These are phyloP conservation scores for Ophraella communa DNA, from an alignment of 2,888 invertebrate species.

Conservation along the genomic window DNA sequence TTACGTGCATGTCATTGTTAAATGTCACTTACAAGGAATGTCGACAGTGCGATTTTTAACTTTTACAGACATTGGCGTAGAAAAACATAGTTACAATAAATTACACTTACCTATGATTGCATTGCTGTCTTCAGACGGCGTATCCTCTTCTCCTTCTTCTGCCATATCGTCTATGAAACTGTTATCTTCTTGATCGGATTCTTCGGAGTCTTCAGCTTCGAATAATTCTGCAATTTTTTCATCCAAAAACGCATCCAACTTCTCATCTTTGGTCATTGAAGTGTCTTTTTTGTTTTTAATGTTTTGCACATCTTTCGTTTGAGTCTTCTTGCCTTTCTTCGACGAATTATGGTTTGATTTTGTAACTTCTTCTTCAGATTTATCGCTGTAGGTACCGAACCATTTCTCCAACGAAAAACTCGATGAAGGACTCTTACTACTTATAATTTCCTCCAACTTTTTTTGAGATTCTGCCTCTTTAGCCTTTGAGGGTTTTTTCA, in stretches of 20 bases:
- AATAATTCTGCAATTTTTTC: constrained; percentile 27
- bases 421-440: background rate
- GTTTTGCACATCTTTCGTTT: background rate
- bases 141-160: constrained; percentile 57
- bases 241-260: constrained; percentile 31
- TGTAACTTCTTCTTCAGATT: background rate
- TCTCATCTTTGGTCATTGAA: background rate
- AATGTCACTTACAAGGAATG: too few species aligned
- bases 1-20: too few species aligned
- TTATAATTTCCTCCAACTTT: background rate
- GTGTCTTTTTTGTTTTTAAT: background rate
- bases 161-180: constrained; percentile 51
- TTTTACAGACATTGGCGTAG: too few species aligned
- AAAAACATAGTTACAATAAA: too few species aligned
- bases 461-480: background rate
- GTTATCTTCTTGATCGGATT: constrained; percentile 29
- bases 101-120: constrained; percentile 43
- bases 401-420: background rate
- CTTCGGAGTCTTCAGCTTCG: constrained; percentile 24
- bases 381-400: background rate
- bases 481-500: background rate
- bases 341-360: background rate
- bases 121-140: constrained; percentile 55
- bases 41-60: too few species aligned
- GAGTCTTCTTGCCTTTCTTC: background rate